Conservation (phyloP, 2,113 vertebrate genomes). For the Castor canadensis region DNA sequence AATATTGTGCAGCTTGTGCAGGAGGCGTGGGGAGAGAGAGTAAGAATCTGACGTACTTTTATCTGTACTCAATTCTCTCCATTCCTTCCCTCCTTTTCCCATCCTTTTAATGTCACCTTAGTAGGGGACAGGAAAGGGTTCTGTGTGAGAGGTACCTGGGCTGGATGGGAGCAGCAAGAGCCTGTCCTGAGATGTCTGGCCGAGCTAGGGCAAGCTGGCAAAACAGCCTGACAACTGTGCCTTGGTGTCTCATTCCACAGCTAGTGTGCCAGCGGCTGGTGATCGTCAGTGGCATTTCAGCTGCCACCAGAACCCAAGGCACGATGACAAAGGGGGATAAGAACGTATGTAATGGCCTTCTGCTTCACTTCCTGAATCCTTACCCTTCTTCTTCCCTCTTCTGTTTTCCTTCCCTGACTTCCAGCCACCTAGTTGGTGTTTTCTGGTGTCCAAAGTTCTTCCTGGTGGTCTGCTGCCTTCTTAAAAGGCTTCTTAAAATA, state of each 20-base stretch:
- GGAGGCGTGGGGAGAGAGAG: background rate
- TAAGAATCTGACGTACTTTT: background rate
- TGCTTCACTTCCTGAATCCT: background rate
- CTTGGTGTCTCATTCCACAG: conserved; percentile 20
- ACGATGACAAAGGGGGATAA: background rate
- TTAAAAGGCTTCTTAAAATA: background rate
- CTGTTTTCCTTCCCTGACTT: background rate
- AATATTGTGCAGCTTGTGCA: background rate
- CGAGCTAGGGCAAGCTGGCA: background rate
- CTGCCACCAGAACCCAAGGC: conserved; percentile 18
- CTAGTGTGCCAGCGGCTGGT: background rate
- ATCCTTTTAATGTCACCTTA: background rate
- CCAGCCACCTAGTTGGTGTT: background rate
- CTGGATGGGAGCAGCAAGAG: background rate
- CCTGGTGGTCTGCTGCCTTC: background rate
- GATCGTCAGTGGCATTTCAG: conserved; percentile 17
- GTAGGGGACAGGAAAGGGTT: background rate
- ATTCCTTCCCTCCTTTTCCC: background rate
- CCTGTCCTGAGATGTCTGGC: background rate
- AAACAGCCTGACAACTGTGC: background rate
- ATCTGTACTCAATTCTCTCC: background rate
- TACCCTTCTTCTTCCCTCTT: background rate
- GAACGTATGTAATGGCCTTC: background rate
- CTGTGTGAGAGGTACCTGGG: background rate
- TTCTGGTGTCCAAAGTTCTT: background rate